Evolutionary conservation across 2,888 invertebrate genomes (phyloP), one percentile per base, ranked within the genome.

Genomic region (Amphipoea lucens): DNA sequence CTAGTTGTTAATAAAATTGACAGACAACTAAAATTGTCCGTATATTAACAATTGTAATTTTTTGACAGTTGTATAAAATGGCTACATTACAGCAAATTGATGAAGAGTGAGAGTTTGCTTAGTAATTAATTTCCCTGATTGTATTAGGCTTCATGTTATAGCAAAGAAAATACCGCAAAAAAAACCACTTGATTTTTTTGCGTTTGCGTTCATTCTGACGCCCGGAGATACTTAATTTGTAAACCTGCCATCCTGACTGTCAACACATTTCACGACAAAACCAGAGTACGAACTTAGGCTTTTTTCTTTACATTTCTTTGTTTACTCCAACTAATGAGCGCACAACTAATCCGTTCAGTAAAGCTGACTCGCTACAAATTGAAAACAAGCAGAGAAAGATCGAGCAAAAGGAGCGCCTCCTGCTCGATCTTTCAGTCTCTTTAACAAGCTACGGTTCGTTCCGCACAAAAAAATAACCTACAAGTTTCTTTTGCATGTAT

Each of bases 321-420:
- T 73, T 78, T 54, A 62, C 65, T 74, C 65, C 4, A 67, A 81
- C 67, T 68, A 85, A 81, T 84, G 75, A 84, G 63, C 67, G 40
- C 73, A 29, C 66, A 57, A 67, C 42, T 81, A 73, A 81, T 85
- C 66, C 70, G n/a, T 75, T 76, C 36, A 81, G 81, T 57, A n/a
- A 74, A 48, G 62, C 62, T 74, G 68, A 72, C 68, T 54, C 5
- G 68, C 57, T 65, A 75, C 74, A 54, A 62, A 75, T 70, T 82
- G 65, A 65, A 79, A 79, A 78, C 72, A 62, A 81, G 40, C 54
- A 54, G 69, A 63, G 51, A 60, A 36, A 9, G 23, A 20, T 78
- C n/a, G n/a, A 60, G n/a, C 57, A 60, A 60, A 54, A 54, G n/a
- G 23, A 60, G n/a, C 57, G n/a, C 11, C 42, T 57, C 36, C 36